Percentiles rank a stretch among this genome's conserved stretches.
phyloP scores from a whole-genome alignment of 2,797 vertebrate genomes.

The Falco novaeseelandiae region DNA sequence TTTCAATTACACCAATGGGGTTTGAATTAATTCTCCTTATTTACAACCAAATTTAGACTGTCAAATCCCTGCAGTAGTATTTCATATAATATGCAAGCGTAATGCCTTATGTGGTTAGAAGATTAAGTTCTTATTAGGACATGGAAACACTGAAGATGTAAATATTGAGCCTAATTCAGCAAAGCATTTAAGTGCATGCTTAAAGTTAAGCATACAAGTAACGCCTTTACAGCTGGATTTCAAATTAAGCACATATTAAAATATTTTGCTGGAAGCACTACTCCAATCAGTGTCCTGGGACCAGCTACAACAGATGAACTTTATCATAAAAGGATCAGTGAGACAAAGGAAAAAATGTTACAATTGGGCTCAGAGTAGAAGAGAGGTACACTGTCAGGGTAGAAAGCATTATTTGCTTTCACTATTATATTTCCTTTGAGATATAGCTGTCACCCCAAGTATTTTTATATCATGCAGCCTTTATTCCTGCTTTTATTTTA shows the following conservation, averaged over 20 bases:
- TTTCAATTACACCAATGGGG: background rate
- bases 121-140: background rate
- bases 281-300: background rate
- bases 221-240: background rate
- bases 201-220: background rate
- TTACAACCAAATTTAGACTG: background rate
- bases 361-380: background rate
- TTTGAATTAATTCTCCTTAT: constrained; percentile 16
- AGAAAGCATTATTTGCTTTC: constrained; percentile 6
- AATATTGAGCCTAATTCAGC: background rate
- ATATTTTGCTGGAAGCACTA: background rate
- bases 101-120: background rate
- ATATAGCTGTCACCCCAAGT: background rate
- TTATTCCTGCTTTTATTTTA: background rate
- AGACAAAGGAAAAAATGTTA: background rate
- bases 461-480: background rate
- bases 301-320: background rate
- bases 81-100: background rate
- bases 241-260: background rate
- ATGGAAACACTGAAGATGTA: background rate
- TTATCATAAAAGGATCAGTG: background rate
- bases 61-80: background rate
- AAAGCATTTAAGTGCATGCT: background rate
- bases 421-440: background rate
- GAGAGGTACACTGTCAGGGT: background rate